phyloP scores from a whole-genome alignment of 2,888 invertebrate genomes.

The Pachydiplax longipennis region DNA sequence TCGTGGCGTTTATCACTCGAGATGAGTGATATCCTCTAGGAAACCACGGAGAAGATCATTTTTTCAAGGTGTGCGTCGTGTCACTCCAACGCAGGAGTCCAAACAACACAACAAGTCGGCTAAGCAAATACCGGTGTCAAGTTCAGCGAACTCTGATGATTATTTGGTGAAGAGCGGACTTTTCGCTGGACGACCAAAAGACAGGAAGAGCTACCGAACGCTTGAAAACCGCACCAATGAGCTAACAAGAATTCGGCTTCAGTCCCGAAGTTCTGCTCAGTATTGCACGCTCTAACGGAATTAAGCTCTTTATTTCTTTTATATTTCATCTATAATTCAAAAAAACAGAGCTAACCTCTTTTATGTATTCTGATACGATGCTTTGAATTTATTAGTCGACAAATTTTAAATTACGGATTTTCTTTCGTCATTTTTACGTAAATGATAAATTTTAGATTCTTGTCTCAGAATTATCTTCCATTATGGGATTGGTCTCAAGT shows the following conservation, averaged over 20 bases:
- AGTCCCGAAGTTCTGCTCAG: not conserved
- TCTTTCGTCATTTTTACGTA: too few species aligned
- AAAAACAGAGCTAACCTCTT: not conserved
- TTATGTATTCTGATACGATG: not conserved
- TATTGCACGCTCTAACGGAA: too few species aligned
- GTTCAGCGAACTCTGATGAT: not conserved
- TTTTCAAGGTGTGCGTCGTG: not conserved
- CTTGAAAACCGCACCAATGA: not conserved
- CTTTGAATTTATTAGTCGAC: too few species aligned
- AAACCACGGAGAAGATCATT: not conserved
- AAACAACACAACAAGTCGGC: not conserved
- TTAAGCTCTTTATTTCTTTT: not conserved
- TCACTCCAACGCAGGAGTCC: not conserved
- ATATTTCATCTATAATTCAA: not conserved
- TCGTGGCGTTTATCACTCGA: not conserved
- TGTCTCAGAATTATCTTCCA: too few species aligned
- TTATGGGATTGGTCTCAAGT: too few species aligned
- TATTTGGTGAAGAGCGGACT: not conserved
- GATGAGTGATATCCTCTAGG: not conserved
- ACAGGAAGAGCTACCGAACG: not conserved
- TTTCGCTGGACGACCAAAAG: not conserved
- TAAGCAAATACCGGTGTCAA: not conserved
- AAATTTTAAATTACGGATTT: too few species aligned
- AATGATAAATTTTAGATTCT: too few species aligned
- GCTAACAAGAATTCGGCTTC: not conserved